Conservation (phyloP, 1,140 invertebrate genomes). For the Onthophagus taurus region DNA sequence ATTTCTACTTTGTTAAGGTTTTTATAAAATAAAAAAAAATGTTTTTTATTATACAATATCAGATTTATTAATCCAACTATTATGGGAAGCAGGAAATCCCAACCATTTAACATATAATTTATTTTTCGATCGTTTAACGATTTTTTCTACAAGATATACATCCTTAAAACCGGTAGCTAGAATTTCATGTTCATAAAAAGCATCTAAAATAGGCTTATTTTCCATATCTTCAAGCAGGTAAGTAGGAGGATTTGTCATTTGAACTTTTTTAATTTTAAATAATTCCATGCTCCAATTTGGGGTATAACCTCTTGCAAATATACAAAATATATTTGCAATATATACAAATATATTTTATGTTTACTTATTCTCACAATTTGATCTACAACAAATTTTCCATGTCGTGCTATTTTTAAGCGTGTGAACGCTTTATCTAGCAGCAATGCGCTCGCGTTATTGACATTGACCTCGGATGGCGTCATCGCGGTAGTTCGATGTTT, state of each 20-base stretch:
- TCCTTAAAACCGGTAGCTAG: conserved; percentile 24
- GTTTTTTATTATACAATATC: too few species aligned
- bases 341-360: conserved; percentile 21
- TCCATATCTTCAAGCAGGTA: conserved; percentile 21
- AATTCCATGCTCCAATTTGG: conserved; percentile 30
- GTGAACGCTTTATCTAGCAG: conserved; percentile 8
- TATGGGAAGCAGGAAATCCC: conserved; percentile 20
- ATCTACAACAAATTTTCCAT: conserved; percentile 13
- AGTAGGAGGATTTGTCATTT: conserved; percentile 24
- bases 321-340: conserved; percentile 12
- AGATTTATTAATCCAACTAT: conserved; percentile 14
- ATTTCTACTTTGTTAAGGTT: too few species aligned
- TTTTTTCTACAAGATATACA: conserved; percentile 32
- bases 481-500: conserved; percentile 17
- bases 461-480: conserved; percentile 13
- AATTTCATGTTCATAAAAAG: conserved; percentile 31
- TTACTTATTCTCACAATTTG: conserved; percentile 18
- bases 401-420: conserved; percentile 8
- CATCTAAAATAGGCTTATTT: conserved; percentile 18
- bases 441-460: conserved; percentile 3
- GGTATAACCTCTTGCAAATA: conserved; percentile 31
- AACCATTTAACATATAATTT: conserved; percentile 31
- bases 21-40: too few species aligned
- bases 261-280: conserved; percentile 26
- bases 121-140: conserved; percentile 25